Evolutionary conservation across 2,113 vertebrate genomes (phyloP), one percentile per base, ranked within the genome.

Genomic region (Crocuta crocuta): DNA sequence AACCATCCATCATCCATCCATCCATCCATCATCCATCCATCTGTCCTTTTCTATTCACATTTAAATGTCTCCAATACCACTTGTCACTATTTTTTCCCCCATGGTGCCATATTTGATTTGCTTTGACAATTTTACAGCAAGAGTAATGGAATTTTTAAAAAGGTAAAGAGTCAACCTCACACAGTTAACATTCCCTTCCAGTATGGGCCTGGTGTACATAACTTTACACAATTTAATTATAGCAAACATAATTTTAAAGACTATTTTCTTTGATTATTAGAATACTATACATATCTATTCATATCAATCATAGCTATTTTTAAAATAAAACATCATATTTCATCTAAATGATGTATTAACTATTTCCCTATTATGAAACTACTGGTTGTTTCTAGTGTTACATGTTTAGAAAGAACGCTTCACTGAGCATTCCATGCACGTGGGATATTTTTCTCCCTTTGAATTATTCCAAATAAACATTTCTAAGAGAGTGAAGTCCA

Each of bases 221-320:
- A 66, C 90, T 86, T 71, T 79, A 80, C 1, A 71, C 33, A 73
- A 31, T 87, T 91, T 96, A 79, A 86, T 78, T 89, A 82, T 4
- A 90, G 91, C 63, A 92, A 85, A 89, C 10, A 92, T 76, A 0
- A 94, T 68, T 93, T 90, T 85, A 84, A 94, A 92, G 43, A 43
- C 39, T 89, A 23, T 86, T 92, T 83, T 92, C 28, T 92, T 91
- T 91, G 53, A 89, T 81, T 70, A 93, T 68, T 43, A 87, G n/a
- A 94, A 48, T 33, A 66, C 24, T 26, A 73, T 21, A 78, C 48
- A 43, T 45, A 87, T 81, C 68, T 76, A 91, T 48, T 61, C 70
- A 70, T 53, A 55, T 70, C 71, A 65, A 65, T 78, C 86, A 5
- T 5, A 68, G 55, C 21, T 88, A 81, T 73, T 84, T 97, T 81